These are phyloP conservation scores for Dysmachus trigonus DNA, from an alignment of 2,888 invertebrate genomes.

Conservation along the genomic window DNA sequence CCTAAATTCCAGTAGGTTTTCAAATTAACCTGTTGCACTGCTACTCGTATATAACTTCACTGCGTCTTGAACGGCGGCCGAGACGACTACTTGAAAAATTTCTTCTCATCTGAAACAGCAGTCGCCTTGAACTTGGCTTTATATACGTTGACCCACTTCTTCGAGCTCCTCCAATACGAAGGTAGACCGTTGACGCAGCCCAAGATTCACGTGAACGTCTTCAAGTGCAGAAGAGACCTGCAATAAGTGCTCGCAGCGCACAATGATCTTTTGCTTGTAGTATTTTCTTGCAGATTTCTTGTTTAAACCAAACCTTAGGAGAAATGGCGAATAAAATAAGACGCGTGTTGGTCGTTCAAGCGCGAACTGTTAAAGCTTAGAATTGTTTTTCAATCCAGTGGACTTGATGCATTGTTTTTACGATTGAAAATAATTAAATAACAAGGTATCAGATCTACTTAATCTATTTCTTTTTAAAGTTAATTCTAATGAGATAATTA, in stretches of 20 bases:
- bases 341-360: not conserved
- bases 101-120: constrained; percentile 68
- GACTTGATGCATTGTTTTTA: not conserved
- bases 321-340: not conserved
- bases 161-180: constrained; percentile 43
- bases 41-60: not conserved
- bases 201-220: not conserved
- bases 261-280: not conserved
- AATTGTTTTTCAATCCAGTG: not conserved
- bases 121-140: constrained; percentile 84
- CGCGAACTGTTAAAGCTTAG: not conserved
- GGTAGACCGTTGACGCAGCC: not conserved
- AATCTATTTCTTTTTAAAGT: not conserved
- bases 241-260: not conserved
- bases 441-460: not conserved
- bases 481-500: not conserved
- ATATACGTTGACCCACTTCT: constrained; percentile 83
- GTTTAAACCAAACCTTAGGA: not conserved
- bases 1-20: not conserved
- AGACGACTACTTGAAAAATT: constrained; percentile 51
- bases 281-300: not conserved
- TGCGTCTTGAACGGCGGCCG: not conserved
- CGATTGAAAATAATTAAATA: not conserved
- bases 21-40: not conserved
- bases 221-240: not conserved